These are phyloP conservation scores for Sorex fumeus DNA, from an alignment of 2,113 vertebrate species.

Conservation along the genomic window DNA sequence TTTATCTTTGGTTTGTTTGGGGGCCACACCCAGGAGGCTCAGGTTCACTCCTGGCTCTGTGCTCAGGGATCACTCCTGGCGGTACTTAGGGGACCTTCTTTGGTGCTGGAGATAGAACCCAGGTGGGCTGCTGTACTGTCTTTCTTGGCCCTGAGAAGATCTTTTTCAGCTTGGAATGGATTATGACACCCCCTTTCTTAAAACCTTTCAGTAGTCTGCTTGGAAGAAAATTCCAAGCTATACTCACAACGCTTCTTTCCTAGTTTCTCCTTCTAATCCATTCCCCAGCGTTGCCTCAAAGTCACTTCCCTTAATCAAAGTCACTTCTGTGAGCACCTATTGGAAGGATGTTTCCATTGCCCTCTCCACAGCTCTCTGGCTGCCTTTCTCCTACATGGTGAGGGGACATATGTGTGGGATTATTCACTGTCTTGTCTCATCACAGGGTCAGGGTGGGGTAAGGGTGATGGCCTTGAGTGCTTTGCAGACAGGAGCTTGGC, in stretches of 20 bases:
- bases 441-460: no score
- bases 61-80: no score
- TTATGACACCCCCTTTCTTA: background rate
- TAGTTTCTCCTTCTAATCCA: background rate
- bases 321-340: background rate
- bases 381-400: background rate
- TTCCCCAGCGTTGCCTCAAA: background rate
- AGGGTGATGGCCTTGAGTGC: no score
- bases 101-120: no score
- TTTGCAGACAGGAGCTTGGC: no score
- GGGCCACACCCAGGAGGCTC: no score
- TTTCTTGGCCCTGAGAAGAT: background rate
- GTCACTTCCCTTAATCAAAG: background rate
- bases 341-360: background rate
- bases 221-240: background rate
- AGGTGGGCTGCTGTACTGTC: background rate
- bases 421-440: no score
- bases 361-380: background rate
- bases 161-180: slow-evolving; percentile 9
- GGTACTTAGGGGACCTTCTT: no score
- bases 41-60: no score
- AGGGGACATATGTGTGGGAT: no score
- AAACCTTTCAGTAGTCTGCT: background rate
- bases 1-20: no score
- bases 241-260: background rate